These are phyloP conservation scores for Chaetogeoica ovagalla DNA, from an alignment of 2,888 invertebrate genomes.

Conservation along the genomic window DNA sequence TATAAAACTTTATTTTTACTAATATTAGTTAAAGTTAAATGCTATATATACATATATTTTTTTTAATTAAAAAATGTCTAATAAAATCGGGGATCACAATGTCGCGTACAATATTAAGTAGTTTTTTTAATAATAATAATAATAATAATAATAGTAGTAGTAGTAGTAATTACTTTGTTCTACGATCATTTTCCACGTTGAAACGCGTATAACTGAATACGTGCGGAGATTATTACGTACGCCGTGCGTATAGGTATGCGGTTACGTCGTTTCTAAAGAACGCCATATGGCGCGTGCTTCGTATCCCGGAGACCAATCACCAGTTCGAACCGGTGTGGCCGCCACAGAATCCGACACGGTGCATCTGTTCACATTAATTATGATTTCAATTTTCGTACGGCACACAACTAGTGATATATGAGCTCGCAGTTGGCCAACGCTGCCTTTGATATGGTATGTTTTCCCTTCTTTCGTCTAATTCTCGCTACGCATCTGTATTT, in stretches of 20 bases:
- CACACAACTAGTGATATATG: not conserved
- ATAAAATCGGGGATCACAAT: no score
- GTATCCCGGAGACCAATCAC: conserved; percentile 33
- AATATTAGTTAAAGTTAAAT: no score
- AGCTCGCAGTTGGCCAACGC: conserved; percentile 12
- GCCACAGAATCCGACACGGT: conserved; percentile 43
- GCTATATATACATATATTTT: no score
- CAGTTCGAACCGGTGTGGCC: not conserved
- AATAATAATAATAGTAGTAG: conserved; percentile 24
- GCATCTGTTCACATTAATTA: conserved; percentile 49
- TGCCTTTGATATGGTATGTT: not conserved
- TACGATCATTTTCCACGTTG: conserved; percentile 22
- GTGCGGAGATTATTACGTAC: conserved; percentile 2
- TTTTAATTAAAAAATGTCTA: no score
- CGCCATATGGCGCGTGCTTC: conserved; percentile 46
- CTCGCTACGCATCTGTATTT: not conserved
- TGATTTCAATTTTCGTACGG: conserved; percentile 32
- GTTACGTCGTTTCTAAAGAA: not conserved
- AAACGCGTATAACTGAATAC: conserved; percentile 18
- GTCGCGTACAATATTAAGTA: no score
- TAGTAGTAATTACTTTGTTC: no score
- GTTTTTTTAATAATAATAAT: not conserved
- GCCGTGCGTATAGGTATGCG: not conserved
- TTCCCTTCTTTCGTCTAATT: not conserved
- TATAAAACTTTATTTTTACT: no score